phyloP scores from a whole-genome alignment of 2,113 vertebrate genomes.

The Ornithorhynchus anatinus region DNA sequence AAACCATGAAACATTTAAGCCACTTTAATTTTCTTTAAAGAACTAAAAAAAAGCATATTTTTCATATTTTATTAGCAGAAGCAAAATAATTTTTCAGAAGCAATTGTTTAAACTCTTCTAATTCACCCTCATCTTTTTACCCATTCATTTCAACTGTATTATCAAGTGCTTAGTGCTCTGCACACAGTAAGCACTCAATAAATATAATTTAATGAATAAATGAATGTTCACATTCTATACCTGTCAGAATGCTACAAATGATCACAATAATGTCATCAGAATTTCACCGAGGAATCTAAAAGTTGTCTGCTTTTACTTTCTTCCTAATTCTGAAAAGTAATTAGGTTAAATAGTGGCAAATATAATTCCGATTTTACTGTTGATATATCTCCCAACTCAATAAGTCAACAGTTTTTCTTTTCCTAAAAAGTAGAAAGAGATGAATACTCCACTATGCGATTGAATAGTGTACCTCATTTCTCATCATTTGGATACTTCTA shows the following conservation, averaged over 20 bases:
- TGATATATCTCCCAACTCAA: neutral
- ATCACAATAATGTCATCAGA: neutral
- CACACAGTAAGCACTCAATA: too few relatives aligned
- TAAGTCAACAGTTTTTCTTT: too few relatives aligned
- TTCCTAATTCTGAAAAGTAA: neutral
- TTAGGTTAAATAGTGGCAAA: neutral
- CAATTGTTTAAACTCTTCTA: neutral
- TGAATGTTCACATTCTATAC: neutral
- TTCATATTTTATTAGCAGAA: neutral
- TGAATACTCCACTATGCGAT: rapidly evolving
- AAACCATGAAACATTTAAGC: neutral
- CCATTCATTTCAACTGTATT: too few relatives aligned
- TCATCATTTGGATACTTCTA: neutral
- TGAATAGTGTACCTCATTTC: neutral
- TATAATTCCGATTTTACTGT: rapidly evolving
- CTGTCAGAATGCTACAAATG: neutral
- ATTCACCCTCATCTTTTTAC: neutral
- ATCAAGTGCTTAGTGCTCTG: too few relatives aligned
- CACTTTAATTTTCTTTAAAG: neutral
- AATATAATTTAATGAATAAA: too few relatives aligned
- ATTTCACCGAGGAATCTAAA: neutral
- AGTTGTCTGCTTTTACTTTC: neutral
- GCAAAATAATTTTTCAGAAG: neutral
- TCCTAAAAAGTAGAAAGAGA: too few relatives aligned
- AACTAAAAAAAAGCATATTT: neutral